phyloP scores from a whole-genome alignment of 2,888 invertebrate species.

The Acanthosepion esculentum region DNA sequence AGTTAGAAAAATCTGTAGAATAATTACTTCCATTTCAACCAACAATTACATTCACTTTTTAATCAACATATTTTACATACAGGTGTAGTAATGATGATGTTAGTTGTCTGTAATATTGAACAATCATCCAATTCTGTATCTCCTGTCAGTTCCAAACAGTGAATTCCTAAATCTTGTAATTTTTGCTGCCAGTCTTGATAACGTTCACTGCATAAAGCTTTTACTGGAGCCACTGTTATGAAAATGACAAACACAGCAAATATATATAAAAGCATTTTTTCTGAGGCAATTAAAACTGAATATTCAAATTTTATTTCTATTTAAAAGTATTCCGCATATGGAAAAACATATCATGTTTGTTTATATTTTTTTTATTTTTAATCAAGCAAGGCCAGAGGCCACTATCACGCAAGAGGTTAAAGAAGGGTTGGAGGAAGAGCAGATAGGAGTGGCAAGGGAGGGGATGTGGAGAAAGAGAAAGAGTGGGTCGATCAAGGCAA shows the following conservation, averaged over 20 bases:
- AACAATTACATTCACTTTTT: background rate
- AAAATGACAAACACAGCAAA: background rate
- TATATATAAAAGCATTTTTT: background rate
- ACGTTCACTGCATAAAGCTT: slow-evolving; percentile 85
- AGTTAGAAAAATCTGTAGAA: no score
- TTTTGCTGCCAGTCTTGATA: slow-evolving; percentile 84
- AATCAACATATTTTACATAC: slow-evolving; percentile 76
- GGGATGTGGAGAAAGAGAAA: no score
- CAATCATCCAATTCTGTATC: slow-evolving; percentile 83
- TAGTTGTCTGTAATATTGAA: slow-evolving; percentile 74
- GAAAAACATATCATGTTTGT: background rate
- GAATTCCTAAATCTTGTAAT: slow-evolving; percentile 80
- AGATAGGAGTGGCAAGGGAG: no score
- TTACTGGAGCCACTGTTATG: slow-evolving; percentile 84
- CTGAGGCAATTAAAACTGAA: background rate
- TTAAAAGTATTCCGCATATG: background rate
- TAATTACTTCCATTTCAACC: background rate
- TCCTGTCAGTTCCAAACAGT: slow-evolving; percentile 84
- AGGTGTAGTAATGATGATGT: slow-evolving; percentile 85
- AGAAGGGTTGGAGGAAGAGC: no score
- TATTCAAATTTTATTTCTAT: background rate
- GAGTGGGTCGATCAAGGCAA: no score
- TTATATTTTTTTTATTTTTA: no score
- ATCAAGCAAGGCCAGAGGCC: no score
- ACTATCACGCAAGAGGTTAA: no score